phyloP scores from a whole-genome alignment of 2,888 invertebrate genomes.

The Melieria crassipennis region DNA sequence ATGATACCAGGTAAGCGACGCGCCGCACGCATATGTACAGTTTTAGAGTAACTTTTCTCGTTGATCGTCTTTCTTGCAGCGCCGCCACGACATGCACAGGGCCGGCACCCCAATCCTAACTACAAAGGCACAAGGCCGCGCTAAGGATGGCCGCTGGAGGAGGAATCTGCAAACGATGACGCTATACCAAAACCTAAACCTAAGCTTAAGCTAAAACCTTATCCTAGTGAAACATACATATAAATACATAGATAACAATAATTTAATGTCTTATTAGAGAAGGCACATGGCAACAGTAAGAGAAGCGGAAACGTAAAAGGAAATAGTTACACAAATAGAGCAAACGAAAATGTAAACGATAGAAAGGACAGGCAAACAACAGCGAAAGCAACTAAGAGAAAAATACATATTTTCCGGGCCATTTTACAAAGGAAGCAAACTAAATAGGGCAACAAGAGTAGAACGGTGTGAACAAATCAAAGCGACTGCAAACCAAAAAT shows the following conservation, averaged over 20 bases:
- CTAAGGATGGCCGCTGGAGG: slow-evolving; percentile 40
- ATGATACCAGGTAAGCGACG: slow-evolving; percentile 62
- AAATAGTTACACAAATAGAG: slow-evolving; percentile 11
- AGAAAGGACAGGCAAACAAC: not conserved
- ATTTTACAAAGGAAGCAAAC: slow-evolving; percentile 44
- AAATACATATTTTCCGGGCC: slow-evolving; percentile 44
- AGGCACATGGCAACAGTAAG: slow-evolving; percentile 1
- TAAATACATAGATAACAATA: slow-evolving; percentile 54
- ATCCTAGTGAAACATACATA: slow-evolving; percentile 56
- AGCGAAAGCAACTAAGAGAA: slow-evolving; percentile 22
- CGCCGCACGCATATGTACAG: not conserved
- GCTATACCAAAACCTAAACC: slow-evolving; percentile 51
- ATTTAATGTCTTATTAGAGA: slow-evolving; percentile 27
- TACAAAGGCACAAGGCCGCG: slow-evolving; percentile 65
- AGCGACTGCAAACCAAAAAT: not conserved
- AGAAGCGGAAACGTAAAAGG: slow-evolving; percentile 14
- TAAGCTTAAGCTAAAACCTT: slow-evolving; percentile 54
- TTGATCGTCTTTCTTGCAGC: slow-evolving; percentile 44
- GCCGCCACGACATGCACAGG: slow-evolving; percentile 62
- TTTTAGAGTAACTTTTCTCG: not conserved
- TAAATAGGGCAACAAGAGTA: slow-evolving; percentile 28
- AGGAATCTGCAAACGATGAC: slow-evolving; percentile 40
- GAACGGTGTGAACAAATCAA: slow-evolving; percentile 13
- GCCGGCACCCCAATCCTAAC: slow-evolving; percentile 65
- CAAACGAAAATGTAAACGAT: not conserved